Base-by-base conservation (phyloP, 2,797 vertebrate genomes). In the Dendrocincla fuliginosa region DNA sequence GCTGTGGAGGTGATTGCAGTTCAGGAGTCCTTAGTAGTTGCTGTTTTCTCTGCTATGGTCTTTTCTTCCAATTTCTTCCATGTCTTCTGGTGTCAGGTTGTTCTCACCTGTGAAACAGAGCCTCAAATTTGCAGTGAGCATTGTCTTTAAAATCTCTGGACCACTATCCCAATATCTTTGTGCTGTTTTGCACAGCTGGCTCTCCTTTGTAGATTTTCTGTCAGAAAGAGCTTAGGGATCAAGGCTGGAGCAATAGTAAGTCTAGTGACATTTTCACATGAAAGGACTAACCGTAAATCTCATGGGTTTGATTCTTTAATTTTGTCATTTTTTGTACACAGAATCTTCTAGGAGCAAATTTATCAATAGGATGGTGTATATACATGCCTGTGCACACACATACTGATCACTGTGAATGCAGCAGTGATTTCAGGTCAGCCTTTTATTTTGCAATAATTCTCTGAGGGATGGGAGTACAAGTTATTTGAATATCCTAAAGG, bases 381-480 rank as follows among this genome's bases (percentile, higher is more conserved):
- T 13, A 13, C 7, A 0, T 20, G 35, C 2, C 6, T 0, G 0
- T 10, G 4, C 10, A 6, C n/a, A 20, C 22, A 9, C 15, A 13
- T 6, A 16, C 27, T 4, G 2, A 30, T 71, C 32, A 13, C 17
- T 68, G 17, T 49, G 42, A 79, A 27, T 0, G 1, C 0, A 63
- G 28, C 67, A 64, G 33, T 57, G n/a, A 78, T 87, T 90, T 69
- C 77, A 87, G 67, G 44, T 73, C 47, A 59, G 10, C 5, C 23
- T 88, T 91, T 68, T 84, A 57, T 65, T 90, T 90, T 41, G 53
- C 46, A 77, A 12, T 8, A n/a, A 0, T 65, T 68, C 68, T 90
- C 37, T 80, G 28, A 32, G 30, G 55, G 25, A 11, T 2, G 1
- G 24, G 42, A 83, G 20, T 85, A 47, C 27, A 23, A 37, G 11